These are phyloP conservation scores for Phengaris alcon DNA, from an alignment of 2,888 invertebrate species.

Conservation along the genomic window DNA sequence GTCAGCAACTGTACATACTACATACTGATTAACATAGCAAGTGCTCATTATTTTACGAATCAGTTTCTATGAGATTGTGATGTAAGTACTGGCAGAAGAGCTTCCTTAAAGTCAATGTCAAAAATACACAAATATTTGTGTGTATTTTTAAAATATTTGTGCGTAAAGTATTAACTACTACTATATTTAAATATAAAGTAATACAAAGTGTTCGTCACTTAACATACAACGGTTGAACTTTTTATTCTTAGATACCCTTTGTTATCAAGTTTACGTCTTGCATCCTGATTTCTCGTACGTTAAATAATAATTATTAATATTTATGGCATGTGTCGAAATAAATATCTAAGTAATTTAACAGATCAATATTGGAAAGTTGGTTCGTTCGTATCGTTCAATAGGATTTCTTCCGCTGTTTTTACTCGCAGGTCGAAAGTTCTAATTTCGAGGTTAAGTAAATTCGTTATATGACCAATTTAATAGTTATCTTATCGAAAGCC, in stretches of 20 bases:
- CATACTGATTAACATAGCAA: too few species aligned
- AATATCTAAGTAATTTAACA: background rate
- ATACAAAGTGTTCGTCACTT: constrained; percentile 3
- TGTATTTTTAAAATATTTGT: too few species aligned
- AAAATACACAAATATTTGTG: too few species aligned
- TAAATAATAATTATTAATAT: constrained; percentile 22
- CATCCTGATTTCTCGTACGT: constrained; percentile 36
- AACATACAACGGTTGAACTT: constrained; percentile 30
- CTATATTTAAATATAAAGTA: background rate
- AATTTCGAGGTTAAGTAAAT: background rate
- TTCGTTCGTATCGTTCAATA: too few species aligned
- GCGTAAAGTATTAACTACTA: too few species aligned
- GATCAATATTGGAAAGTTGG: background rate
- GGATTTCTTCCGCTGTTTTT: background rate
- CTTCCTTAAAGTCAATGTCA: too few species aligned
- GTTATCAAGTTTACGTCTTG: constrained; percentile 36
- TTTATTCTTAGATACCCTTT: constrained; percentile 38
- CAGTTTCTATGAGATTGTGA: too few species aligned
- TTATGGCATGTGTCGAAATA: background rate
- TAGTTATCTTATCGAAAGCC: background rate
- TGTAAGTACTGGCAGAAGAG: too few species aligned
- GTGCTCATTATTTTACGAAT: too few species aligned
- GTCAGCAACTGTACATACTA: too few species aligned
- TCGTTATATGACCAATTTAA: background rate
- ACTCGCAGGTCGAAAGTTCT: too few species aligned